Base-by-base conservation (phyloP, 2,888 invertebrate species). In the Stratiomys singularior region DNA sequence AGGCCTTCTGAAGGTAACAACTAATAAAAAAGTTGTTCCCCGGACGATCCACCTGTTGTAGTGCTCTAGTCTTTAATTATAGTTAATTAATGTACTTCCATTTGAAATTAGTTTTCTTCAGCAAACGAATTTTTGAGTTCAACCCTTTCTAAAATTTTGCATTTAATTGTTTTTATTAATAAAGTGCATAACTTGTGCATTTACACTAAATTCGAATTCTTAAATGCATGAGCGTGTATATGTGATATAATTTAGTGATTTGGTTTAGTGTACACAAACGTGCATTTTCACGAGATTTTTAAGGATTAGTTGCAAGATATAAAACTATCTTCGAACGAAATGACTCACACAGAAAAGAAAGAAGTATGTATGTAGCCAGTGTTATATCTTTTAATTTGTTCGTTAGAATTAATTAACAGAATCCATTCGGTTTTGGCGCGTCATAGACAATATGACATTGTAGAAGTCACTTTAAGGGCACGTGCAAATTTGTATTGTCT, bases 321-420 rank as follows among this genome's bases (percentile, higher is more conserved):
- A 25, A 23, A 60, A 25, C 21, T 60, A 60, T 25, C 7, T 21
- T 18, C 15, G 37, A 72, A 11, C 58, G 44, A 58, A 23, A 74
- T 74, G 74, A 58, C 74, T 4, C 18, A 74, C 28, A 3, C 60
- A 21, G 74, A 0, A 28, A 72, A 72, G 25, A 74, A 74, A 28
- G 74, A 74, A 60, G 74, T 74, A 18, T 28, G 74, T 74, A 30
- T 15, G n/a, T n/a, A n/a, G n/a, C n/a, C n/a, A n/a, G n/a, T n/a
- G n/a, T n/a, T n/a, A n/a, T n/a, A n/a, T n/a, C n/a, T n/a, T n/a
- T n/a, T n/a, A n/a, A n/a, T n/a, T n/a, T n/a, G n/a, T n/a, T n/a
- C n/a, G n/a, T n/a, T n/a, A n/a, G n/a, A n/a, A n/a, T n/a, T n/a
- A n/a, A n/a, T n/a, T n/a, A n/a, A n/a, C n/a, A n/a, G n/a, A n/a